A percentile compares a stretch with the other conserved stretches of the same genome.
Evolutionary conservation across 1,140 invertebrate genomes (phyloP).

Genomic region (Cydia splendana): DNA sequence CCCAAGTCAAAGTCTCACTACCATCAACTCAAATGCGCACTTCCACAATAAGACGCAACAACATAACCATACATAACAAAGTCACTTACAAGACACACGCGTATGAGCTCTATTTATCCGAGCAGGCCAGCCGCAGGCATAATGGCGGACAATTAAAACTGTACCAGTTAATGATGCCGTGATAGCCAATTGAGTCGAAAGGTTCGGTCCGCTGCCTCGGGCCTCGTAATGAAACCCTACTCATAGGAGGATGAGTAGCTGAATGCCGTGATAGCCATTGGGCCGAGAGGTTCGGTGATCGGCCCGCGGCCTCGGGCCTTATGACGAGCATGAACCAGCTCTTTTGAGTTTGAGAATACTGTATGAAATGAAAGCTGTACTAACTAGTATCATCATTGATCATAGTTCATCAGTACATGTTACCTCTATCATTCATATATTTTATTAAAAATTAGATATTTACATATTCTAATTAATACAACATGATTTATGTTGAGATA

Average conservation of each 20-base stretch:
- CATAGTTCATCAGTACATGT: background rate
- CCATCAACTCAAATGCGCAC: background rate
- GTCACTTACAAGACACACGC: background rate
- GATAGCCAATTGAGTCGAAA: slow-evolving; percentile 21
- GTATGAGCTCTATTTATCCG: background rate
- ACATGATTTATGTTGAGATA: no score
- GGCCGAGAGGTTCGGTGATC: no score
- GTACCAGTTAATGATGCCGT: slow-evolving; percentile 26
- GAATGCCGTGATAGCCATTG: background rate
- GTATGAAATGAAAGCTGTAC: no score
- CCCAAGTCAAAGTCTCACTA: background rate
- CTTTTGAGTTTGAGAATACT: no score
- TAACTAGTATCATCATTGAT: no score
- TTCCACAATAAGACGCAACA: background rate
- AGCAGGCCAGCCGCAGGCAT: background rate
- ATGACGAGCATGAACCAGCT: no score
- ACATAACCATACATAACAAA: background rate
- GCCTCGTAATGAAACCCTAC: background rate
- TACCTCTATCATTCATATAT: background rate
- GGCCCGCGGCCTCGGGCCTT: no score
- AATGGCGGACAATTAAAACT: slow-evolving; percentile 25
- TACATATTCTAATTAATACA: no score
- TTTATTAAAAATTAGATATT: background rate
- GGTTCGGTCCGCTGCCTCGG: background rate
- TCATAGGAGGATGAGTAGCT: background rate